phyloP scores from a whole-genome alignment of 2,888 invertebrate genomes.

The Tridacna gigas region DNA sequence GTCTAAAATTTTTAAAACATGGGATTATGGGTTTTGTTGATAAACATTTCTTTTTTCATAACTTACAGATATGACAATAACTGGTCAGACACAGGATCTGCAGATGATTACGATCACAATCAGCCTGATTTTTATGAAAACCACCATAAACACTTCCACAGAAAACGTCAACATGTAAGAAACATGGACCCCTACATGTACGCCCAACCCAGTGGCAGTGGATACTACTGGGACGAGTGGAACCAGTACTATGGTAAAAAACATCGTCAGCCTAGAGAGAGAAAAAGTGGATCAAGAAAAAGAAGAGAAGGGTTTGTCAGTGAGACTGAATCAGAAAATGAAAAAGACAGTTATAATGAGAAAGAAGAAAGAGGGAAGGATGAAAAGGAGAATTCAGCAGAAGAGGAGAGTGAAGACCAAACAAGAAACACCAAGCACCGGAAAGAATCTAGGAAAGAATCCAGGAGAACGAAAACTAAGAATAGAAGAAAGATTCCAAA shows the following conservation, averaged over 20 bases:
- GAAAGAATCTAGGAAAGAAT: constrained; percentile 18
- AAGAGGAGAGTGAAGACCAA: constrained; percentile 24
- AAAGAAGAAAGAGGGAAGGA: constrained; percentile 24
- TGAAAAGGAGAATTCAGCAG: constrained; percentile 6
- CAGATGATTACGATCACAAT: neutral
- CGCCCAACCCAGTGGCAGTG: constrained; percentile 1
- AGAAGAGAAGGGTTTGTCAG: constrained; percentile 11
- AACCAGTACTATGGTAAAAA: neutral
- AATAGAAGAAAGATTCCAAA: constrained; percentile 39
- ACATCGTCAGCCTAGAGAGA: neutral
- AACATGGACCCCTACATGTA: constrained; percentile 2
- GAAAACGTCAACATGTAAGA: neutral
- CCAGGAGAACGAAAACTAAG: constrained; percentile 13
- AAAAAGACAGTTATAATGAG: constrained; percentile 8
- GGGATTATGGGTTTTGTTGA: too few relatives aligned
- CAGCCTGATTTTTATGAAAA: neutral
- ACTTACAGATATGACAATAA: neutral
- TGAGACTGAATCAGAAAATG: constrained; percentile 20
- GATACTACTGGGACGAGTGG: neutral
- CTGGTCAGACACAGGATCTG: constrained; percentile 10
- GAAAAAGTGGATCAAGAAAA: neutral
- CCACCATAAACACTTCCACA: neutral
- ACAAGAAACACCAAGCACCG: constrained; percentile 23
- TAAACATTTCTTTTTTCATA: neutral
- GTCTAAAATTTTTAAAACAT: neutral